Evolutionary conservation across 2,888 invertebrate species (phyloP).

Genomic region (Drosophila anomalata): DNA sequence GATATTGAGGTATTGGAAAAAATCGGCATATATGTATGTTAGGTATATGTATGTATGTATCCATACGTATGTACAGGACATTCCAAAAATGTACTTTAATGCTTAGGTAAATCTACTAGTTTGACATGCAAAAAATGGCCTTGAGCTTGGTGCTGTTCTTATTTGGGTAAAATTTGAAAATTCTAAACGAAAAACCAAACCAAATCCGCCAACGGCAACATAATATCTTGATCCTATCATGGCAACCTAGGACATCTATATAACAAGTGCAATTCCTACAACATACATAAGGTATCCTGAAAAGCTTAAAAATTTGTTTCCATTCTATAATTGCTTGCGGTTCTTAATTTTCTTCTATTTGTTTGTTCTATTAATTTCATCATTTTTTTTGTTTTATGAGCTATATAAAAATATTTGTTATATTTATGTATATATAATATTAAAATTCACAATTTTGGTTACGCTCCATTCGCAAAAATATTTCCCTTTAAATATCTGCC

Average conservation of each 20-base stretch:
- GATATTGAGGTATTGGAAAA: constrained; percentile 79
- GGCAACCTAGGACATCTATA: constrained; percentile 59
- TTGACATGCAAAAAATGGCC: constrained; percentile 76
- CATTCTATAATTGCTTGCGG: constrained; percentile 67
- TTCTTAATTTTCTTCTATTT: constrained; percentile 29
- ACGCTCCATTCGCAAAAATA: constrained; percentile 66
- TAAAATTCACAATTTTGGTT: constrained; percentile 74
- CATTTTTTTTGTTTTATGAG: constrained; percentile 54
- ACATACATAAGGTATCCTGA: constrained; percentile 65
- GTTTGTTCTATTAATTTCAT: constrained; percentile 42
- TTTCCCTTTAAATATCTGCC: constrained; percentile 31
- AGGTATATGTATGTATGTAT: constrained; percentile 40
- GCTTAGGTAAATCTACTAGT: constrained; percentile 51
- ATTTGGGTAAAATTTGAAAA: constrained; percentile 60
- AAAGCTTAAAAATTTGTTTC: constrained; percentile 76
- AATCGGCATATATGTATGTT: constrained; percentile 75
- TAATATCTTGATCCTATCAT: constrained; percentile 16
- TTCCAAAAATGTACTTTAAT: constrained; percentile 41
- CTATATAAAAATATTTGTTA: constrained; percentile 74
- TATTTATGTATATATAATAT: constrained; percentile 51
- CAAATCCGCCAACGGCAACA: constrained; percentile 4
- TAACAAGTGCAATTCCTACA: constrained; percentile 74
- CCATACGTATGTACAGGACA: constrained; percentile 42
- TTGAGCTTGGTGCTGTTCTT: constrained; percentile 77
- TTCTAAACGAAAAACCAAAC: constrained; percentile 32